A percentile compares a stretch with the other conserved stretches of the same genome.
phyloP scores from a whole-genome alignment of 2,113 vertebrate species.

The Myrmophylax atrothorax region DNA sequence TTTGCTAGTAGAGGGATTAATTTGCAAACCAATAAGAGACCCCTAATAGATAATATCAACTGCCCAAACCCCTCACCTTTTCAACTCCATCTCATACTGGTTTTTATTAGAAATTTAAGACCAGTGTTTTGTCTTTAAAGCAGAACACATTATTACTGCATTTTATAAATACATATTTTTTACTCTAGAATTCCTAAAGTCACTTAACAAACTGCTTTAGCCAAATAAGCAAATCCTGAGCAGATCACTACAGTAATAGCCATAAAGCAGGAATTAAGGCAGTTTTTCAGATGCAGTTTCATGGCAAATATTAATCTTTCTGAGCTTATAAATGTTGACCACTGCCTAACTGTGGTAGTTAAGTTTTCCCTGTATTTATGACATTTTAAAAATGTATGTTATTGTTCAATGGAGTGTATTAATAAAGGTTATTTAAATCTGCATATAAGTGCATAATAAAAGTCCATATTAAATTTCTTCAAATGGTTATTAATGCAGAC shows the following conservation, averaged over 20 bases:
- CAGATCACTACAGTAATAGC: background rate
- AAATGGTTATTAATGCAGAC: background rate
- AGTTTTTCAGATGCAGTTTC: background rate
- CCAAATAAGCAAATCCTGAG: background rate
- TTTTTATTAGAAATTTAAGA: background rate
- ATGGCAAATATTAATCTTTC: background rate
- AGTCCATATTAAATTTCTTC: background rate
- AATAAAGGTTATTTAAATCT: slow-evolving; percentile 20
- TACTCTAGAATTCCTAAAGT: background rate
- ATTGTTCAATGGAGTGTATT: background rate
- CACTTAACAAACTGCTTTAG: background rate
- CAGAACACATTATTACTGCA: background rate
- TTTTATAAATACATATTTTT: background rate
- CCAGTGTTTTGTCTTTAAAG: background rate
- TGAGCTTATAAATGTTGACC: background rate
- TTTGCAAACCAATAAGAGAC: background rate
- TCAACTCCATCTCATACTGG: background rate
- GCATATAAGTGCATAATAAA: background rate
- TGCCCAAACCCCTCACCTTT: background rate
- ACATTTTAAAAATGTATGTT: background rate
- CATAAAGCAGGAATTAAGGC: background rate
- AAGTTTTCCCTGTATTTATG: background rate
- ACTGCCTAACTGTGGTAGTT: background rate
- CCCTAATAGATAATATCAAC: background rate
- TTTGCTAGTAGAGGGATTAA: background rate